Evolutionary conservation across 2,113 vertebrate genomes (phyloP), one percentile per base, ranked within the genome.

Genomic region (human (Homo sapiens)): DNA sequence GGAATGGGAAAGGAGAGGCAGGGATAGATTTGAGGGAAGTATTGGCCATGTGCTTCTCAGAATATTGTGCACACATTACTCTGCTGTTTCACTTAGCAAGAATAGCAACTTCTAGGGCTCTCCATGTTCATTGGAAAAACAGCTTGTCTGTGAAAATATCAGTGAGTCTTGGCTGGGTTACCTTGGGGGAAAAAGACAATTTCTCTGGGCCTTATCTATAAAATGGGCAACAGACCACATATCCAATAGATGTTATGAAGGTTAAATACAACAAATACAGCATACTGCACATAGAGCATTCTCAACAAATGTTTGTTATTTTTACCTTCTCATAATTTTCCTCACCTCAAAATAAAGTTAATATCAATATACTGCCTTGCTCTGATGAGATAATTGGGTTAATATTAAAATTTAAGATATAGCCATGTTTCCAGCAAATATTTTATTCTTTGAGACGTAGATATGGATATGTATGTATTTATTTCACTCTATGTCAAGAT

Each of bases 371-470:
- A 50, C 35, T 59, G 5, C 30, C 40, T n/a, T 57, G 2, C 10
- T 87, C 27, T 83, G 50, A 45, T 57, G 78, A 92, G 79, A 55
- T 35, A 84, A 72, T 73, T 70, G 14, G 22, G 38, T 52, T 78
- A 83, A 55, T 40, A 82, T 86, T 78, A 55, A 76, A 40, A 18
- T 64, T 89, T 80, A 40, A 92, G 86, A 52, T 64, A 30, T 43
- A 66, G 27, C 93, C 40, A 80, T 59, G 32, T 78, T 93, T 75
- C 25, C 27, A 55, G 64, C 40, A 22, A 83, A 76, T 40, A 76
- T 80, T 96, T 96, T 83, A 79, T 86, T 89, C 68, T 40, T 78
- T 72, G 89, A 88, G 45, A 87, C 70, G 35, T 70, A 38, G 45
- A 17, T 50, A n/a, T 50, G 4, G 48, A 61, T 32, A 52, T 35